A percentile compares a stretch with the other conserved stretches of the same genome.
phyloP scores from a whole-genome alignment of 2,888 invertebrate species.

The Cenopis cana region DNA sequence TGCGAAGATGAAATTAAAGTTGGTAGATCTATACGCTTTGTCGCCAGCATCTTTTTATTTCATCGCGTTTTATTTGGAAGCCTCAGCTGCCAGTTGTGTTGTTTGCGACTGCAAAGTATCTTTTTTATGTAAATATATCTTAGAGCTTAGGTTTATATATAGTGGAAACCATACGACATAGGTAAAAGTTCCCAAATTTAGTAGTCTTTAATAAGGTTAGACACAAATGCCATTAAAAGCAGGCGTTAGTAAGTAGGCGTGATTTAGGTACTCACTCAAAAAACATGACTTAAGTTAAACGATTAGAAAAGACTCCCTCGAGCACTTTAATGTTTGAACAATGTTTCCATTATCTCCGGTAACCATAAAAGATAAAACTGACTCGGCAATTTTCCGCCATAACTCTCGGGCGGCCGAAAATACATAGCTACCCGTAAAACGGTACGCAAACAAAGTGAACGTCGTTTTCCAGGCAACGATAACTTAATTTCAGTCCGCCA shows the following conservation, averaged over 20 bases:
- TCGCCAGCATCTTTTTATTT: constrained; percentile 81
- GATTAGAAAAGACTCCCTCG: constrained; percentile 76
- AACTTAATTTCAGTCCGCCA: constrained; percentile 85
- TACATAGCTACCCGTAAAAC: constrained; percentile 83
- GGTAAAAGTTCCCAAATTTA: not conserved
- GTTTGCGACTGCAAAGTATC: constrained; percentile 43
- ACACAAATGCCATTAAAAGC: not conserved
- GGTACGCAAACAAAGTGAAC: constrained; percentile 84
- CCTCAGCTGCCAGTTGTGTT: constrained; percentile 78
- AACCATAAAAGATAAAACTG: constrained; percentile 78
- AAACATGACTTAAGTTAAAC: constrained; percentile 76
- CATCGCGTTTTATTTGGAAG: constrained; percentile 81
- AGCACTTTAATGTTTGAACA: constrained; percentile 70
- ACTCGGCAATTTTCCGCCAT: constrained; percentile 83
- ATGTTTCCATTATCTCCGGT: constrained; percentile 78
- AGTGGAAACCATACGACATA: not conserved
- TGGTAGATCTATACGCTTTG: constrained; percentile 76
- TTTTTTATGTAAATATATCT: constrained; percentile 43
- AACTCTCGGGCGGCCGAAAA: constrained; percentile 76
- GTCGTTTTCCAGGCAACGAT: constrained; percentile 82
- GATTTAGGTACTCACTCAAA: constrained; percentile 50
- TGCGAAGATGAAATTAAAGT: constrained; percentile 46
- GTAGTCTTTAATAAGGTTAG: constrained; percentile 10
- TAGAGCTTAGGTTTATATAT: constrained; percentile 20
- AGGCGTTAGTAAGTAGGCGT: constrained; percentile 5